Conservation (phyloP, 2,797 vertebrate species). For the Hypotaenidia philippensis region DNA sequence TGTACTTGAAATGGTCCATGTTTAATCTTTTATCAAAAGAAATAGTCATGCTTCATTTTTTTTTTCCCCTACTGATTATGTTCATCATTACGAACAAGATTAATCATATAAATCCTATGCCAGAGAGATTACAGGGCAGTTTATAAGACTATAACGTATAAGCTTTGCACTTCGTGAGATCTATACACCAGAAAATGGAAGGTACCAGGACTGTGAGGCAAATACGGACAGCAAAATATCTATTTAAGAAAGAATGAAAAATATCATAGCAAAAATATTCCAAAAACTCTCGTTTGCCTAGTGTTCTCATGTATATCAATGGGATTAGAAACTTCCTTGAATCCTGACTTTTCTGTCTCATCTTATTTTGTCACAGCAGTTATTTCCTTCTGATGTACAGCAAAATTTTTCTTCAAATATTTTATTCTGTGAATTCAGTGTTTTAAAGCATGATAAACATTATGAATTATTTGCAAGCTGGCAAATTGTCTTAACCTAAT, state of each 20-base stretch:
- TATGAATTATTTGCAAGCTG: not conserved
- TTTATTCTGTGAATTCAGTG: not conserved
- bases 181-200: not conserved
- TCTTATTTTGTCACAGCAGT: not conserved
- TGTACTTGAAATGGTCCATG: not conserved
- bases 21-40: not conserved
- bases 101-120: not conserved
- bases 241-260: not conserved
- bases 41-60: not conserved
- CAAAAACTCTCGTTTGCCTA: not conserved
- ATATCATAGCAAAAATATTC: not conserved
- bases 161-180: not conserved
- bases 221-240: not conserved
- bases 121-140: not conserved
- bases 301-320: not conserved
- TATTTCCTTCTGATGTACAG: not conserved
- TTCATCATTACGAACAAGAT: not conserved
- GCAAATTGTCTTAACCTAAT: not conserved
- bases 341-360: not conserved
- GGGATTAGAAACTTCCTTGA: not conserved
- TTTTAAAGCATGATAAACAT: not conserved
- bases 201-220: not conserved
- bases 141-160: not conserved
- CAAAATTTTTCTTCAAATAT: not conserved
- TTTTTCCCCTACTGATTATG: not conserved